A percentile compares a stretch with the other conserved stretches of the same genome.
These are phyloP conservation scores for Lissonota sp. DNA, from an alignment of 2,888 invertebrate genomes.

Conservation along the genomic window DNA sequence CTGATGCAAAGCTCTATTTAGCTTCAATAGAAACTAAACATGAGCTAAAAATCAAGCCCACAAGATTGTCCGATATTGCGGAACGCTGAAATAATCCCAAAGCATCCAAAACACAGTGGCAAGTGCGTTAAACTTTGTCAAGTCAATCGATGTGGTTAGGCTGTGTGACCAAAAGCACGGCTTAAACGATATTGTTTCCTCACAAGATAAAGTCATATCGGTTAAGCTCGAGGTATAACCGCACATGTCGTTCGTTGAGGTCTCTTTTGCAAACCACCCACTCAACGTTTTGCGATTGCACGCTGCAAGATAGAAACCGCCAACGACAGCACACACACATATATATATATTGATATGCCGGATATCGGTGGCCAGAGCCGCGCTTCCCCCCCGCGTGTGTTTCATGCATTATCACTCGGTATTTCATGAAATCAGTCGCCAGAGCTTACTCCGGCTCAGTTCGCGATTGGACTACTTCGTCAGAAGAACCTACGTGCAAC, in stretches of 20 bases:
- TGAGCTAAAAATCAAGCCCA: too few species aligned
- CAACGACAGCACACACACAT: slow-evolving; percentile 54
- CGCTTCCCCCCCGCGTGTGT: slow-evolving; percentile 37
- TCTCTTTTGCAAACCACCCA: slow-evolving; percentile 32
- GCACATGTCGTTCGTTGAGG: slow-evolving; percentile 30
- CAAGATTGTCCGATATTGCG: too few species aligned
- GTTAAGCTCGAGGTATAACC: slow-evolving; percentile 36
- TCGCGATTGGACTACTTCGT: slow-evolving; percentile 67
- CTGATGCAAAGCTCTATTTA: too few species aligned
- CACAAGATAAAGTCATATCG: slow-evolving; percentile 75
- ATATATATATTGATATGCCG: slow-evolving; percentile 64
- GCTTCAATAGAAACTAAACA: too few species aligned
- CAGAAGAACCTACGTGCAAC: slow-evolving; percentile 69
- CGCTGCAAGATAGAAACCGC: slow-evolving; percentile 59
- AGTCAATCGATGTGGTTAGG: background rate
- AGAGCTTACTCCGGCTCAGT: slow-evolving; percentile 76
- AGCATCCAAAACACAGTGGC: too few species aligned
- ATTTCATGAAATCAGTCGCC: slow-evolving; percentile 81
- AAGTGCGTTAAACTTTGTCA: too few species aligned
- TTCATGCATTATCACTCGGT: slow-evolving; percentile 76
- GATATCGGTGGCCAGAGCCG: slow-evolving; percentile 67
- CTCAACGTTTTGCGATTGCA: slow-evolving; percentile 57
- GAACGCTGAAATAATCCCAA: too few species aligned
- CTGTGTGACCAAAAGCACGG: slow-evolving; percentile 18
- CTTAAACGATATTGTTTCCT: slow-evolving; percentile 35